phyloP scores from a whole-genome alignment of 2,888 invertebrate genomes.

The Beris morrisii region DNA sequence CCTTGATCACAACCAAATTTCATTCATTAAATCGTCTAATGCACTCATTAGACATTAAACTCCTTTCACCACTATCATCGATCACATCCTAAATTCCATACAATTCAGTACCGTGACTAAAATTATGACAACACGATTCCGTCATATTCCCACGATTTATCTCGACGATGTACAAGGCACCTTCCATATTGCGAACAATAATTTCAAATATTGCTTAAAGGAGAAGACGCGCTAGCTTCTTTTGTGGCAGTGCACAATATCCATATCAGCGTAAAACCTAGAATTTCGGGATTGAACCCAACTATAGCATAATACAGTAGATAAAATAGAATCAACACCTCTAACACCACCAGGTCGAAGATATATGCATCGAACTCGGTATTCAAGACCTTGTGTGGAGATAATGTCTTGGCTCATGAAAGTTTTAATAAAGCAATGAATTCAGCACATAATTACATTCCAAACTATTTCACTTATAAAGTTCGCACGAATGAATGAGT shows the following conservation, averaged over 20 bases:
- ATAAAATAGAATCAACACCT: constrained; percentile 22
- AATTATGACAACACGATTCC: constrained; percentile 38
- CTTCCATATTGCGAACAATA: constrained; percentile 3
- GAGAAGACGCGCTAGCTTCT: constrained; percentile 1
- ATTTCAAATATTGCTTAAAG: constrained; percentile 20
- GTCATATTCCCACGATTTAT: constrained; percentile 39
- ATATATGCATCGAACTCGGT: not conserved
- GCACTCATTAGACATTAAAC: constrained; percentile 28
- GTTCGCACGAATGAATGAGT: constrained; percentile 30
- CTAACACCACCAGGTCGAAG: constrained; percentile 13
- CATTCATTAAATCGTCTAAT: constrained; percentile 31
- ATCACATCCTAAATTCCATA: constrained; percentile 32
- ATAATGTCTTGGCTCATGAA: not conserved
- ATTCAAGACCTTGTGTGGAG: not conserved
- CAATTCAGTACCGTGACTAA: constrained; percentile 33
- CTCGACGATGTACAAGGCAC: constrained; percentile 16
- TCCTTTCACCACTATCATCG: constrained; percentile 34
- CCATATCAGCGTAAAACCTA: constrained; percentile 1
- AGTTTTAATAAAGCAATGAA: constrained; percentile 39
- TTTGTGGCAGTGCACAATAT: not conserved
- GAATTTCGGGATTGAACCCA: constrained; percentile 23
- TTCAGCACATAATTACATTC: constrained; percentile 38
- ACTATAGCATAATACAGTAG: constrained; percentile 5
- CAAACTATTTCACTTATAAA: constrained; percentile 37
- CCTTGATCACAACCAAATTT: constrained; percentile 20